phyloP scores from a whole-genome alignment of 2,888 invertebrate genomes.

The Megalurothrips usitatus region DNA sequence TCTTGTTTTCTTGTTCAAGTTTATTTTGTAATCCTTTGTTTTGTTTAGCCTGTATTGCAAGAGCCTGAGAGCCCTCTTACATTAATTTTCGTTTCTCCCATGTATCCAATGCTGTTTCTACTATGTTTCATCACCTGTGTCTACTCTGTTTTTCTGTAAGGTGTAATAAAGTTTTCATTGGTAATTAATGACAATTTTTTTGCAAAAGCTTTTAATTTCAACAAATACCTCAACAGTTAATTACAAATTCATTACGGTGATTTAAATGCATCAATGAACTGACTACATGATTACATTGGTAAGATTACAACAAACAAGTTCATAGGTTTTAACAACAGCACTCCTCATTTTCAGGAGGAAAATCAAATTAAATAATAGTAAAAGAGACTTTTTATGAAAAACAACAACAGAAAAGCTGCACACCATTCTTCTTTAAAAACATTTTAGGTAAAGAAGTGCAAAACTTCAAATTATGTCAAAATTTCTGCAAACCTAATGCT shows the following conservation, averaged over 20 bases:
- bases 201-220: neutral
- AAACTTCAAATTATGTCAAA: too few species aligned
- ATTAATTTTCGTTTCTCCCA: neutral
- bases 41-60: too few species aligned
- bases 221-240: neutral
- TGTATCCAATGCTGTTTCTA: neutral
- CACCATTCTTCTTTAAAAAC: neutral
- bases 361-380: neutral
- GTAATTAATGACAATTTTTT: neutral
- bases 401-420: neutral
- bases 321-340: neutral
- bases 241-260: neutral
- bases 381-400: neutral
- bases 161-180: neutral
- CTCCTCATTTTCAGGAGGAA: neutral
- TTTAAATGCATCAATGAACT: neutral
- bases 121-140: neutral
- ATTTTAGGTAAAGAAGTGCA: too few species aligned
- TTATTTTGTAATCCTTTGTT: too few species aligned
- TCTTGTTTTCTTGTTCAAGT: too few species aligned
- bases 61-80: too few species aligned
- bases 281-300: neutral
- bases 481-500: too few species aligned
- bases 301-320: neutral
- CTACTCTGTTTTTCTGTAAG: neutral